phyloP scores from a whole-genome alignment of 1,140 invertebrate genomes.

The Leptopilina boulardi region DNA sequence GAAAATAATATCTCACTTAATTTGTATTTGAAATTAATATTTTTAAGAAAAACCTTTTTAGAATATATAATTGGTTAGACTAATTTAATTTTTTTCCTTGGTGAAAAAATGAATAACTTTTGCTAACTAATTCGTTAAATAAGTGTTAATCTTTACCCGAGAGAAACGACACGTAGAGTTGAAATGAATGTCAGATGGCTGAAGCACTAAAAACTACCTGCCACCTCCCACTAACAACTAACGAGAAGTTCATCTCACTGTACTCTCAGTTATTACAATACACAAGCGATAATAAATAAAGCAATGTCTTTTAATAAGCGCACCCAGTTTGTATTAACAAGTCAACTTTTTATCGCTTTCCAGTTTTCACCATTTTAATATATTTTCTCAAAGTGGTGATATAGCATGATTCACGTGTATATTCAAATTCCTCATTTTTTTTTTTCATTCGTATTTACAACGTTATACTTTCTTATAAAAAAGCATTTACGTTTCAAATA shows the following conservation, averaged over 20 bases:
- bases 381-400: background rate
- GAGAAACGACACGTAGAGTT: constrained; percentile 64
- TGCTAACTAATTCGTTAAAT: background rate
- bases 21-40: too few relatives aligned
- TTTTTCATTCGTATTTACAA: too few relatives aligned
- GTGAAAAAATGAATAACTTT: background rate
- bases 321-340: background rate
- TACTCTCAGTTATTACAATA: background rate
- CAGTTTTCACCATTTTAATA: background rate
- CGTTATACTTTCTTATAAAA: too few relatives aligned
- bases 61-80: too few relatives aligned
- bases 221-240: constrained; percentile 67
- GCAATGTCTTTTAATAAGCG: background rate
- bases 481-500: too few relatives aligned
- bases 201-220: constrained; percentile 71
- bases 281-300: background rate
- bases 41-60: too few relatives aligned
- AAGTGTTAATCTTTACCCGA: constrained; percentile 56
- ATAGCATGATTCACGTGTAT: too few relatives aligned
- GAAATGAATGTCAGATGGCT: constrained; percentile 67
- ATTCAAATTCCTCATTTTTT: too few relatives aligned
- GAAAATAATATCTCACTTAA: too few relatives aligned
- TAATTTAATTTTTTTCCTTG: background rate
- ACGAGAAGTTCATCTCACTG: constrained; percentile 1
- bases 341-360: background rate